Percentiles rank a stretch among this genome's conserved stretches.
Conservation (phyloP, 2,888 invertebrate species). For the Rambutsinella grinnellia region DNA sequence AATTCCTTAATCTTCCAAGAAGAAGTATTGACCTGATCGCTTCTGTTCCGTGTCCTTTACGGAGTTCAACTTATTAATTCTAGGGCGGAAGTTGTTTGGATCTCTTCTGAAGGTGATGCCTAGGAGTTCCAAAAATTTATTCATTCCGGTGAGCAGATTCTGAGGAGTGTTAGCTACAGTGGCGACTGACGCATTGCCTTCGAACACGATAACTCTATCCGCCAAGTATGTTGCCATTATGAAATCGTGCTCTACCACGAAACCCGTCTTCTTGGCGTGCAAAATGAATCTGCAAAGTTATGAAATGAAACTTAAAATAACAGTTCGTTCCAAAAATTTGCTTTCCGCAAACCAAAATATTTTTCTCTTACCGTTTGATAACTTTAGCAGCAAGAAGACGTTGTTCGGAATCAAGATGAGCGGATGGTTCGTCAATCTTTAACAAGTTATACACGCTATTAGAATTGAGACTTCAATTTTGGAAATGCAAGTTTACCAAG, state of each 20-base stretch:
- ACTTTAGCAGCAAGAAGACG: conserved; percentile 99
- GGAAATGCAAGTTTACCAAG: no score
- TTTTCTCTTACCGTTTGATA: conserved; percentile 86
- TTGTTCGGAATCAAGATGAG: conserved; percentile 99
- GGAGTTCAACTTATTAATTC: conserved; percentile 96
- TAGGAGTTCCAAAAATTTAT: conserved; percentile 92
- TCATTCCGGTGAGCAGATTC: conserved; percentile 97
- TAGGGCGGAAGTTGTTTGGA: conserved; percentile 97
- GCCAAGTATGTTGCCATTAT: conserved; percentile 99
- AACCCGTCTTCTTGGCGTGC: conserved; percentile 99
- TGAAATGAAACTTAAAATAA: no score
- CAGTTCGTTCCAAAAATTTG: no score
- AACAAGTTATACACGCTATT: no score
- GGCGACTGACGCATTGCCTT: conserved; percentile 90
- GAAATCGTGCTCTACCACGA: conserved; percentile 99
- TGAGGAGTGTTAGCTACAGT: conserved; percentile 94
- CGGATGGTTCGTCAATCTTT: conserved; percentile 99
- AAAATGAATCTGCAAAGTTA: conserved; percentile 84
- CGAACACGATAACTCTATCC: conserved; percentile 98
- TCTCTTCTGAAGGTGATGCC: conserved; percentile 99
- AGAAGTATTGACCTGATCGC: conserved; percentile 97
- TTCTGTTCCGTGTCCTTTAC: conserved; percentile 99
- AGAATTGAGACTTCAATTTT: no score
- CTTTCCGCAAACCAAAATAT: no score
- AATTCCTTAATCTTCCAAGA: conserved; percentile 97